These are phyloP conservation scores for Pammene fasciana DNA, from an alignment of 2,888 invertebrate genomes.

Conservation along the genomic window DNA sequence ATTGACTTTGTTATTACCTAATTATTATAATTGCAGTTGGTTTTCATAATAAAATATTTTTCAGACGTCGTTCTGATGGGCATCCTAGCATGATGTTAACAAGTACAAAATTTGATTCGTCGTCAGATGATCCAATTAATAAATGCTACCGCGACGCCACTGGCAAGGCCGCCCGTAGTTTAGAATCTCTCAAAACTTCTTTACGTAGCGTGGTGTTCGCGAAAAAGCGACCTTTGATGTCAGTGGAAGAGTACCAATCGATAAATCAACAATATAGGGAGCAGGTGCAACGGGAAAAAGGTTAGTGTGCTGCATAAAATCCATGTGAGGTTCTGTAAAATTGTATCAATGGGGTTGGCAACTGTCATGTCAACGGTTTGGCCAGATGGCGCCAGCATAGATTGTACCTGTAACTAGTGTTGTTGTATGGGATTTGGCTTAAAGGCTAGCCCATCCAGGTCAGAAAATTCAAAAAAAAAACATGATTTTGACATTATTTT, in stretches of 20 bases:
- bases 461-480: no score
- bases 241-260: slow-evolving; percentile 5
- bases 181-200: slow-evolving; percentile 7
- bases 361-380: no score
- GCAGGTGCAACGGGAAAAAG: not conserved
- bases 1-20: no score
- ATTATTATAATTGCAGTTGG: no score
- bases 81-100: not conserved
- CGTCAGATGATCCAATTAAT: not conserved
- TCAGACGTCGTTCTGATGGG: not conserved
- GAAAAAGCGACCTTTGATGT: slow-evolving; percentile 1
- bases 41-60: not conserved
- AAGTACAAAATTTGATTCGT: not conserved
- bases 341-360: no score
- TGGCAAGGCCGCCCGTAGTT: not conserved
- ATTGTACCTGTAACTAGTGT: no score
- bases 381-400: no score
- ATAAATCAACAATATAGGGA: slow-evolving; percentile 10
- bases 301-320: not conserved
- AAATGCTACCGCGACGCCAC: not conserved
- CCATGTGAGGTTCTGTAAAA: no score
- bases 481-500: no score
- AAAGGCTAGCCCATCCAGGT: no score
- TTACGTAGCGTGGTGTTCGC: not conserved
- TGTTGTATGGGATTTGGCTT: no score